Conservation (phyloP, 2,888 invertebrate genomes). For the Tetramorium bicarinatum region DNA sequence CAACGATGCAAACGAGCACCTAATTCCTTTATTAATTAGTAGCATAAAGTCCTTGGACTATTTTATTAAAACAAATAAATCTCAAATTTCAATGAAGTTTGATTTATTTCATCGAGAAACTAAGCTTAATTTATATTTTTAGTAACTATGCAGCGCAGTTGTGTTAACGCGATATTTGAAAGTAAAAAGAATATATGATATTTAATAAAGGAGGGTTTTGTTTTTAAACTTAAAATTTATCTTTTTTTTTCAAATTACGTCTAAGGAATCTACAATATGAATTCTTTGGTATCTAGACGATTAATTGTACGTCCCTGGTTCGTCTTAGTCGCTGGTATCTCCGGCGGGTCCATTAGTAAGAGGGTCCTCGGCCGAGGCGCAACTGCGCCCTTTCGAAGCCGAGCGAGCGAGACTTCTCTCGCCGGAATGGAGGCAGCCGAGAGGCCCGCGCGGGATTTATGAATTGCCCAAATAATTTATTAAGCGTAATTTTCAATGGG, state of each 20-base stretch:
- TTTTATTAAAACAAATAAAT: neutral
- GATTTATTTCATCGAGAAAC: neutral
- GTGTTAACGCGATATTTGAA: neutral
- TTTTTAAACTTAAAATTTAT: neutral
- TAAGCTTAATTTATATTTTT: neutral
- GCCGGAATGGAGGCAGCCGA: slow-evolving; percentile 56
- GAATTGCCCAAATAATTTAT: slow-evolving; percentile 86
- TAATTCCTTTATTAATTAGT: neutral
- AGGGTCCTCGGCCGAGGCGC: slow-evolving; percentile 68
- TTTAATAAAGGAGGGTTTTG: neutral
- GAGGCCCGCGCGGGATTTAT: slow-evolving; percentile 81
- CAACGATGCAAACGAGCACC: neutral
- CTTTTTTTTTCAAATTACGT: neutral
- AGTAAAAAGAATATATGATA: neutral
- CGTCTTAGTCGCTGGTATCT: slow-evolving; percentile 56
- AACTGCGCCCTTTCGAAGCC: slow-evolving; percentile 71
- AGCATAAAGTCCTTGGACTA: neutral
- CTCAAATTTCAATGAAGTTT: neutral
- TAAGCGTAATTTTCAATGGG: slow-evolving; percentile 86
- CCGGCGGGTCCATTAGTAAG: slow-evolving; percentile 77
- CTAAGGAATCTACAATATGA: neutral
- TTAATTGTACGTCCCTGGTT: slow-evolving; percentile 63
- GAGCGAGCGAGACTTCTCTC: slow-evolving; percentile 63
- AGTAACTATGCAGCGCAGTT: neutral
- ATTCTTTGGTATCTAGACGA: neutral